Conservation (phyloP, 2,113 vertebrate genomes). For the Podarcis muralis region DNA sequence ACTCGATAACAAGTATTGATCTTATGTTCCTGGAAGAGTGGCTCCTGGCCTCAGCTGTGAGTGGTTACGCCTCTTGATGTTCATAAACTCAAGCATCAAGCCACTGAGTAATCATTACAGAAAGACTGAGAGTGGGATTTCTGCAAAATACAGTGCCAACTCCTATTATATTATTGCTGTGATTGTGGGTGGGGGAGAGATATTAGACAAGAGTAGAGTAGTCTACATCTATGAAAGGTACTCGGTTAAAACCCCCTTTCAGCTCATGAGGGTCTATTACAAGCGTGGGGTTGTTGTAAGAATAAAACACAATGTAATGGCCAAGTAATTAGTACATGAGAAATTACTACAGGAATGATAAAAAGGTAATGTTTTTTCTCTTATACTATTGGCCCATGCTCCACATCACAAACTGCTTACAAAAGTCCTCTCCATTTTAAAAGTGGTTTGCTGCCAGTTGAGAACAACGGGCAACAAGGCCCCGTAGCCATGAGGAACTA, state of each 20-base stretch:
- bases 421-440: background rate
- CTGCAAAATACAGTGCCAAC: background rate
- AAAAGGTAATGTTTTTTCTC: background rate
- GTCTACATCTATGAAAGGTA: background rate
- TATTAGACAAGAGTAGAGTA: background rate
- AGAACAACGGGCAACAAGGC: background rate
- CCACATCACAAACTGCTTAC: background rate
- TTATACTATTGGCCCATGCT: background rate
- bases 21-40: conserved; percentile 60
- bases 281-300: background rate
- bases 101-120: conserved; percentile 49
- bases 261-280: background rate
- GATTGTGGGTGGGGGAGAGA: conserved; percentile 36
- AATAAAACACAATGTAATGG: background rate
- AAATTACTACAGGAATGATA: background rate
- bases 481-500: background rate
- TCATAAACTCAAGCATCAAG: conserved; percentile 59
- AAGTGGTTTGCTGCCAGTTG: background rate
- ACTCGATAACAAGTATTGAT: conserved; percentile 58
- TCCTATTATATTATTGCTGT: conserved; percentile 20
- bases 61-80: conserved; percentile 48
- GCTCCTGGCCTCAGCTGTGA: conserved; percentile 47
- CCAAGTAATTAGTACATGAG: background rate
- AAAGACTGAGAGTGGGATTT: conserved; percentile 40
- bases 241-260: background rate